Base-by-base conservation (phyloP, 2,113 vertebrate genomes). In the Catharus minimus region DNA sequence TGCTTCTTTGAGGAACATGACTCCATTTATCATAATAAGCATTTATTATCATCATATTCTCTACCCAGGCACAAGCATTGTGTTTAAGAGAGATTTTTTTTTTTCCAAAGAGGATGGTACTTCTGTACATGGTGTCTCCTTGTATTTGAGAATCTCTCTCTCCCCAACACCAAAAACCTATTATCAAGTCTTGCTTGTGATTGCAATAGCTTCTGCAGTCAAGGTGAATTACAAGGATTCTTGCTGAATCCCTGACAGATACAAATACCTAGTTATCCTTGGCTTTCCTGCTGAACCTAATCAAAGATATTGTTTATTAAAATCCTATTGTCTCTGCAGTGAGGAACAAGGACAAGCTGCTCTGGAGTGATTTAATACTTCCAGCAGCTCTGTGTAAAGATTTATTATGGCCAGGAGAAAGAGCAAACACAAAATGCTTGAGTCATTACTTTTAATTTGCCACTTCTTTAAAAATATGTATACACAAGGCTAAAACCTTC, bases 271-370 rank as follows among this genome's bases (percentile, higher is more conserved):
- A 1, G 44, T 82, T 88, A 88, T 72, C 86, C 86, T 76, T 91
- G 90, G 76, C 86, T 94, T 93, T 95, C 76, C 93, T 83, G 65
- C 76, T 90, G 93, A 91, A 88, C 66, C 88, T 79, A 81, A 95
- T 95, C 80, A 86, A 93, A 95, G 86, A 50, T 93, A 92, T 53
- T 95, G 88, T 92, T 95, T 95, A 95, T 90, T 90, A 95, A 95
- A 94, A 90, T 67, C 82, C 80, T 72, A 28, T 92, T 94, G 77
- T 93, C 62, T 90, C 75, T 8, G 58, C 46, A 55, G 69, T 15
- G 55, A 88, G 71, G 83, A 92, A 52, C 89, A 95, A 95, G 93
- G 92, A 88, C 92, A 69, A 82, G 44, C 11, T 50, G 39, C 73
- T 82, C 81, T 49, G 36, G 10, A 75, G 81, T 81, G 89, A 94